Evolutionary conservation across 2,888 invertebrate genomes (phyloP).

Genomic region (Hirtodrosophila trivittata): DNA sequence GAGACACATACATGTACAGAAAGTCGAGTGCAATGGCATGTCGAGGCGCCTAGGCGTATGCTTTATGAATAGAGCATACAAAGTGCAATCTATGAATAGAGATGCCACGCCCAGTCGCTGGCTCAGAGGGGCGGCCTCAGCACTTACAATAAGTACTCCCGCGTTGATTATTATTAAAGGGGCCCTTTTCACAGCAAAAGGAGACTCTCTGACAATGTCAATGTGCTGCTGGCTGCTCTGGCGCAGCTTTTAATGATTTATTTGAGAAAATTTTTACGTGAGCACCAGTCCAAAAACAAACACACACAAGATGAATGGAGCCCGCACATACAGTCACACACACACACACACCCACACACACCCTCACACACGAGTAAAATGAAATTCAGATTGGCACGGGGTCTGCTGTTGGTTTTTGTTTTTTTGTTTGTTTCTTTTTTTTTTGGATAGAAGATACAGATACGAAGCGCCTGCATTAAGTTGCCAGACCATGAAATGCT

Average conservation of each 20-base stretch:
- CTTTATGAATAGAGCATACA: slow-evolving; percentile 68
- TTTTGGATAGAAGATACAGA: slow-evolving; percentile 50
- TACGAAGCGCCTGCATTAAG: slow-evolving; percentile 75
- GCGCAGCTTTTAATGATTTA: slow-evolving; percentile 79
- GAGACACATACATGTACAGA: slow-evolving; percentile 8
- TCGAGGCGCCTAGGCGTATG: slow-evolving; percentile 56
- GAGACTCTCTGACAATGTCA: slow-evolving; percentile 69
- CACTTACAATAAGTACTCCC: slow-evolving; percentile 73
- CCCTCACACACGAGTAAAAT: slow-evolving; percentile 13
- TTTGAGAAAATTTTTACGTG: slow-evolving; percentile 80
- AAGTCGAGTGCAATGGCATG: slow-evolving; percentile 75
- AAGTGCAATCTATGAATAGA: slow-evolving; percentile 70
- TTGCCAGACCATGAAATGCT: slow-evolving; percentile 83
- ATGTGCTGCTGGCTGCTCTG: slow-evolving; percentile 66
- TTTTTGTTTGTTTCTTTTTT: background rate
- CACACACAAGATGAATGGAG: slow-evolving; percentile 58
- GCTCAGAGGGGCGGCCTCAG: slow-evolving; percentile 52
- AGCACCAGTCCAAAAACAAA: slow-evolving; percentile 62
- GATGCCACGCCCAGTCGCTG: slow-evolving; percentile 24
- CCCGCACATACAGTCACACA: slow-evolving; percentile 1
- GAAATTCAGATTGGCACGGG: slow-evolving; percentile 20
- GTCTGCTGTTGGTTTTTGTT: slow-evolving; percentile 21
- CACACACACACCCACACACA: slow-evolving; percentile 11
- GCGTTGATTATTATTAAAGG: slow-evolving; percentile 77
- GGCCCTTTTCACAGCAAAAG: slow-evolving; percentile 43